A percentile compares a stretch with the other conserved stretches of the same genome.
Conservation (phyloP, 1,140 invertebrate genomes). For the Cyclargus thomasi region DNA sequence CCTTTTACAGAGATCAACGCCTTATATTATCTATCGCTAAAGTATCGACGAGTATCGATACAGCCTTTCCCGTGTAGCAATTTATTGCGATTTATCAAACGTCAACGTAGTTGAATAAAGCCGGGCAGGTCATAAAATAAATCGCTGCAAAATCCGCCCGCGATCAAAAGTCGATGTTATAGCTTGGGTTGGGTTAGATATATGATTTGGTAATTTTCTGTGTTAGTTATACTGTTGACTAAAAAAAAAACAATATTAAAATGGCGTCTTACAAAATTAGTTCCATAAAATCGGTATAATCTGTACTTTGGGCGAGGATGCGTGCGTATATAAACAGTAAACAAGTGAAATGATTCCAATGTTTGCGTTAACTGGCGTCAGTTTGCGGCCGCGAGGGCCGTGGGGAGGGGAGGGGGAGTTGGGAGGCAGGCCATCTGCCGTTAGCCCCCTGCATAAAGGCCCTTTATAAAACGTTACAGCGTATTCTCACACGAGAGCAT, state of each 20-base stretch:
- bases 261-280: not conserved
- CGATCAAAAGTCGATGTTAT: no score
- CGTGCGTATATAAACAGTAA: conserved; percentile 2
- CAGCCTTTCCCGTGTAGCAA: no score
- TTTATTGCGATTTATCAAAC: not conserved
- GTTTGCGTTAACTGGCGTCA: conserved; percentile 48
- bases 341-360: conserved; percentile 36
- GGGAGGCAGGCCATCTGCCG: conserved; percentile 51
- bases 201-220: no score
- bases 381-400: conserved; percentile 54
- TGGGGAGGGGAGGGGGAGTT: no score
- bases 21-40: not conserved
- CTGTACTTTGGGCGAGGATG: not conserved
- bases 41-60: no score
- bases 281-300: not conserved
- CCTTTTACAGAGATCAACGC: no score
- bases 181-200: no score
- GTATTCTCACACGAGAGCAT: conserved; percentile 64
- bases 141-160: not conserved
- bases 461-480: conserved; percentile 72
- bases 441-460: conserved; percentile 51
- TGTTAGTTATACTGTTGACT: no score
- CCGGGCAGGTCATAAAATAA: not conserved
- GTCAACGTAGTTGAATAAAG: not conserved
- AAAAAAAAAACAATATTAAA: no score